Evolutionary conservation across 2,797 vertebrate genomes (phyloP).

Genomic region (Sebastes minor): DNA sequence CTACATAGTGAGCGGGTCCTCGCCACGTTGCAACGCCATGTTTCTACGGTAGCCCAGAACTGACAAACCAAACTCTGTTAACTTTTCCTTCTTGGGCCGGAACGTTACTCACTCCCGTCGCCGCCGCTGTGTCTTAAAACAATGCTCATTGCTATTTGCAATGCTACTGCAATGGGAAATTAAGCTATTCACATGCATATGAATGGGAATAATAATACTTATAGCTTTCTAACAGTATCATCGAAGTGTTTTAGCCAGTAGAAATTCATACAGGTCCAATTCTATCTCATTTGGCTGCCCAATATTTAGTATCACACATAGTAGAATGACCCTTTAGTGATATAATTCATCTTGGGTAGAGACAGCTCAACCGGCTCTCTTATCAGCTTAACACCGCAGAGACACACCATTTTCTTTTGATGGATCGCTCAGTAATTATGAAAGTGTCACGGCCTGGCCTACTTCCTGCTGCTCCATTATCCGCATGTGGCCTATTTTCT

Average conservation of each 20-base stretch:
- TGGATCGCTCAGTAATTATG: not conserved
- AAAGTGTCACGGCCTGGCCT: slow-evolving; percentile 10
- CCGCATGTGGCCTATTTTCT: slow-evolving; percentile 44
- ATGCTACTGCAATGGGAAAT: no score
- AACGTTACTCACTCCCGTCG: no score
- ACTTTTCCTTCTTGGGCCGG: no score
- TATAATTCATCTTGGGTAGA: not conserved
- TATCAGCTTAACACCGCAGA: not conserved
- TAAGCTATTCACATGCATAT: not conserved
- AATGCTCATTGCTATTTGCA: not conserved
- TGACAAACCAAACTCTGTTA: no score
- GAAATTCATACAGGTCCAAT: no score
- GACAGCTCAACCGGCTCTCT: not conserved
- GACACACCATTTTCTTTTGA: not conserved
- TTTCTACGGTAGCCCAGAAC: no score
- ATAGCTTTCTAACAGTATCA: not conserved
- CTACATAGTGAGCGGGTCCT: no score
- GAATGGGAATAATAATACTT: not conserved
- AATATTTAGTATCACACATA: no score
- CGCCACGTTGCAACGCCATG: accelerated
- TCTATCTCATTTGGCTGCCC: no score
- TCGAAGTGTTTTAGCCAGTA: no score
- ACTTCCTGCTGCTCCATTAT: slow-evolving; percentile 51
- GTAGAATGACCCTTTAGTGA: not conserved
- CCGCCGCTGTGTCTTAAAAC: not conserved